Evolutionary conservation across 2,888 invertebrate species (phyloP), one percentile per base, ranked within the genome.

Genomic region (Auanema sp.): DNA sequence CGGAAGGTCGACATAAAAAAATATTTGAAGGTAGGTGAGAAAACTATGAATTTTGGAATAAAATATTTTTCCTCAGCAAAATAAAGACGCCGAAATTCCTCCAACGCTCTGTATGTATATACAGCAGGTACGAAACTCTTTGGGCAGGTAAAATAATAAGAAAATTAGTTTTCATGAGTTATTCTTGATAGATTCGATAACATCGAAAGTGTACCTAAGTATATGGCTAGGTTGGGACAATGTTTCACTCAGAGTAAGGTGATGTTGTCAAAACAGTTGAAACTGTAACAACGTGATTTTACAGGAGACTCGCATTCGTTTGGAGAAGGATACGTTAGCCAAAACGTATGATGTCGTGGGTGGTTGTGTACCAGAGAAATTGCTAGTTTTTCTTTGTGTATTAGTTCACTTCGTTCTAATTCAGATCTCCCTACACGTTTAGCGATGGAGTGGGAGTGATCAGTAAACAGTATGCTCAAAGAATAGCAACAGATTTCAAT

Each of bases 181-280:
- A 53, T n/a, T 56, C 1, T 23, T 23, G 79, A 76, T n/a, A 61
- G 75, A 14, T 83, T 83, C 65, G 71, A 75, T 5, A 65, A 66
- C 23, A 69, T 79, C 40, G 68, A 68, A 49, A 78, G 72, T 43
- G 75, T 84, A 43, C 83, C 85, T 1, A 85, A 85, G 69, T 76
- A 83, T 66, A 83, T 85, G 77, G 83, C 84, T 23, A 73, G 84
- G 10, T 71, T 85, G 65, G 85, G 84, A 25, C 84, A 84, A 60
- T 83, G 81, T 60, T 84, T 85, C 61, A 84, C 85, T 4, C 83
- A 83, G 44, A 67, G 65, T 24, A 51, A 68, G 33, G 53, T 41
- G 5, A 25, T 44, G 25, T 21, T 52, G 5, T 24, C 8, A 5
- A 52, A 10, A 47, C 3, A 21, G 47, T 10, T 47, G 5, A 18